Evolutionary conservation across 2,113 vertebrate species (phyloP), one percentile per base, ranked within the genome.

Genomic region (Oryzias javanicus): DNA sequence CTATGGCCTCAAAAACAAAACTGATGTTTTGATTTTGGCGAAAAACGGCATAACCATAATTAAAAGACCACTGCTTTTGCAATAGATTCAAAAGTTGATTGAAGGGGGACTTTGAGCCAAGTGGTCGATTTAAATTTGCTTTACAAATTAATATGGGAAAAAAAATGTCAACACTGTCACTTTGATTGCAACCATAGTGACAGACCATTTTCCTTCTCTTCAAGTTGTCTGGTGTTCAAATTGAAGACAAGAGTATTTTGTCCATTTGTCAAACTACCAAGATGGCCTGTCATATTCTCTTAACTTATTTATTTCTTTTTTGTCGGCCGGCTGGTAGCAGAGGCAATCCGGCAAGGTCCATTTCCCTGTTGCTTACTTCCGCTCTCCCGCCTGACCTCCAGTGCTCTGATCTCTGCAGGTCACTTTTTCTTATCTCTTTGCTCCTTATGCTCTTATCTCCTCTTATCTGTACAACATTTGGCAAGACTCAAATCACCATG

Each of bases 361-460:
- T 82, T 81, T 82, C 62, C 76, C 71, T 72, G 50, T 66, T 71
- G 75, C 74, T 83, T 72, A 47, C 63, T 80, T 70, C 63, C 55
- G 74, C 70, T 80, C 61, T 63, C 75, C 66, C 64, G 71, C 60
- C 72, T 87, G 82, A 91, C 82, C 81, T 84, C 72, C 61, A 54
- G 78, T 74, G 65, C 69, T 83, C 67, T 84, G 81, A 82, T 84
- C 73, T 85, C 55, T 24, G 60, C 76, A 80, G 85, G 81, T 91
- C 88, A 81, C 83, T 81, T 69, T 69, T 76, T 77, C 79, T 86
- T 88, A 84, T 90, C 85, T 80, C 58, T 42, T 51, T 60, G 64
- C 80, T 80, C 72, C 82, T 77, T 86, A 81, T 82, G 82, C 84
- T 81, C 82, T 88, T 83, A 88, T 89, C 85, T 77, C 67, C 74